Evolutionary conservation across 2,797 vertebrate species (phyloP), one percentile per base, ranked within the genome.

Genomic region (Danio aesculapii): DNA sequence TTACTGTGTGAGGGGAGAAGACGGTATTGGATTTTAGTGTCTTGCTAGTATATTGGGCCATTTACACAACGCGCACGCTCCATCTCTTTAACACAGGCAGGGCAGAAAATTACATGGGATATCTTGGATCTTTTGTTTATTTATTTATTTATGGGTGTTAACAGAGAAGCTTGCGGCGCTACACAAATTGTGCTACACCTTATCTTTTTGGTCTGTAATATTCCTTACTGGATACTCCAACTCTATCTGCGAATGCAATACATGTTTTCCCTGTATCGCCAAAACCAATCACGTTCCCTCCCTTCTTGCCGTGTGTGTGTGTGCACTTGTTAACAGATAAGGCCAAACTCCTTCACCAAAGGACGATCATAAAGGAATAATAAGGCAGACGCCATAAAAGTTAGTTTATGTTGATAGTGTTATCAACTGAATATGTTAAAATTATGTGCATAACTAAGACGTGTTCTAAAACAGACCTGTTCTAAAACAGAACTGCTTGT

Each of bases 1-100:
- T 87, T 85, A 80, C 83, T 66, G 77, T 83, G 73, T 73, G 78
- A 83, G 61, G 47, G 84, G 77, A 66, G 30, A 30, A 30, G 83
- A 74, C 53, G 59, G 69, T 86, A 86, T 88, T 86, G 84, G 82
- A 82, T 87, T 81, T 84, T 76, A 77, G 79, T 69, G 81, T 87
- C 81, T 76, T 82, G 76, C 52, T 77, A 57, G 59, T 73, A 79
- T 77, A 75, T 80, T 57, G 83, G 83, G 58, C 50, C 79, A 73
- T 82, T 79, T 84, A n/a, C 79, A 69, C 57, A 75, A 39, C 64
- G 43, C 17, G 67, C 57, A 58, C 47, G 69, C 66, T 81, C 59
- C 73, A 81, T 85, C 84, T 83, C 43, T 50, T 69, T 43, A 75
- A 61, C 71, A 74, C 52, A 14, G 66, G 41, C 16, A 7, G 39